These are phyloP conservation scores for Oryzias curvinotus DNA, from an alignment of 2,113 vertebrate genomes.

Conservation along the genomic window DNA sequence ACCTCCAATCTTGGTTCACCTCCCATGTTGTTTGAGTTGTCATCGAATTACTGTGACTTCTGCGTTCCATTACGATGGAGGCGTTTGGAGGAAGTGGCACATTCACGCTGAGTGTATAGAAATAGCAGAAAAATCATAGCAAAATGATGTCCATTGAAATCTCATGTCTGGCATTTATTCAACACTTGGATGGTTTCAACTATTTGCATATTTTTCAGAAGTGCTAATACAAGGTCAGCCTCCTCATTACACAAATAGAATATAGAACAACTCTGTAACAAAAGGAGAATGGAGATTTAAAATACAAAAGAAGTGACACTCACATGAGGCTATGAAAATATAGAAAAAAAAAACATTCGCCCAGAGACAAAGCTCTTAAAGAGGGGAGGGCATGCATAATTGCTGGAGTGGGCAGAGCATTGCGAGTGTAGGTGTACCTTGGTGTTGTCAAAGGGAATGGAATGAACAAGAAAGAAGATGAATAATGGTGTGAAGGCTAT, in stretches of 20 bases:
- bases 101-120: conserved; percentile 11
- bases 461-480: not conserved
- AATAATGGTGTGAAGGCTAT: conserved; percentile 22
- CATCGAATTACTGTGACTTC: conserved; percentile 15
- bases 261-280: conserved; percentile 45
- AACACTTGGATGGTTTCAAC: conserved; percentile 28
- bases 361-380: conserved; percentile 37
- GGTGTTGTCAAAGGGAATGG: conserved; percentile 5
- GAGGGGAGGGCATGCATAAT: conserved; percentile 39
- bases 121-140: conserved; percentile 10
- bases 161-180: conserved; percentile 24
- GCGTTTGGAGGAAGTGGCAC: conserved; percentile 15
- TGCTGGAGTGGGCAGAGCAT: conserved; percentile 33
- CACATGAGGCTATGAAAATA: not conserved
- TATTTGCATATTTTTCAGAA: conserved; percentile 41
- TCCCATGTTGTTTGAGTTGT: conserved; percentile 12
- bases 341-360: conserved; percentile 8
- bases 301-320: conserved; percentile 21
- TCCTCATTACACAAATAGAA: conserved; percentile 48
- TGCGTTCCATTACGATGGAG: conserved; percentile 6
- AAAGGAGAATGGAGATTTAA: conserved; percentile 41
- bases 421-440: conserved; percentile 25
- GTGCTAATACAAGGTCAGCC: conserved; percentile 51
- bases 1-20: conserved; percentile 2
- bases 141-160: conserved; percentile 20